A percentile compares a stretch with the other conserved stretches of the same genome.
Conservation (phyloP, 1,140 invertebrate species). For the Tribolium castaneum region DNA sequence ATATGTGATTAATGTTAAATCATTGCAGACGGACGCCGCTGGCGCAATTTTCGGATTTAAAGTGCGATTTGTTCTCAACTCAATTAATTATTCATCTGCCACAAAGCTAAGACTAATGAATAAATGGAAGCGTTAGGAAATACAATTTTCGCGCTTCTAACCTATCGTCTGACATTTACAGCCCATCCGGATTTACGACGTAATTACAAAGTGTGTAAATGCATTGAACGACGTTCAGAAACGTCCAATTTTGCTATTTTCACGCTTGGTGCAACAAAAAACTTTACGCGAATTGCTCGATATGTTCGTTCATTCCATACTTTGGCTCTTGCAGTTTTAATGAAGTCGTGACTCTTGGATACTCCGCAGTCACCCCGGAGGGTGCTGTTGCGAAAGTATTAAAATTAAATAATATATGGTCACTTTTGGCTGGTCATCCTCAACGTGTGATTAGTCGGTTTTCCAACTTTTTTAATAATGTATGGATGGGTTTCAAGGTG, state of each 20-base stretch:
- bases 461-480: neutral
- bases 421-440: neutral
- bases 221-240: neutral
- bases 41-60: neutral
- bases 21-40: too few relatives aligned
- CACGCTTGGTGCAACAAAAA: neutral
- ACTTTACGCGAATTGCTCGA: neutral
- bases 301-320: too few relatives aligned
- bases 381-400: neutral
- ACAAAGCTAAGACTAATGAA: neutral
- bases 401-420: neutral
- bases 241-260: neutral
- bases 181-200: constrained; percentile 12
- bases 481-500: neutral
- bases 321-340: neutral
- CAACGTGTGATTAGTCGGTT: too few relatives aligned
- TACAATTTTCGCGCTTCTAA: neutral
- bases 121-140: neutral
- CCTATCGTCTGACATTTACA: constrained; percentile 14
- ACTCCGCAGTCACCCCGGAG: too few relatives aligned
- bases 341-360: neutral
- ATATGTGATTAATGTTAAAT: neutral
- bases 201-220: constrained; percentile 17
- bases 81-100: constrained; percentile 7
- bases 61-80: neutral